A percentile compares a stretch with the other conserved stretches of the same genome.
These are phyloP conservation scores for Lagopus muta DNA, from an alignment of 2,113 vertebrate species.

Conservation along the genomic window DNA sequence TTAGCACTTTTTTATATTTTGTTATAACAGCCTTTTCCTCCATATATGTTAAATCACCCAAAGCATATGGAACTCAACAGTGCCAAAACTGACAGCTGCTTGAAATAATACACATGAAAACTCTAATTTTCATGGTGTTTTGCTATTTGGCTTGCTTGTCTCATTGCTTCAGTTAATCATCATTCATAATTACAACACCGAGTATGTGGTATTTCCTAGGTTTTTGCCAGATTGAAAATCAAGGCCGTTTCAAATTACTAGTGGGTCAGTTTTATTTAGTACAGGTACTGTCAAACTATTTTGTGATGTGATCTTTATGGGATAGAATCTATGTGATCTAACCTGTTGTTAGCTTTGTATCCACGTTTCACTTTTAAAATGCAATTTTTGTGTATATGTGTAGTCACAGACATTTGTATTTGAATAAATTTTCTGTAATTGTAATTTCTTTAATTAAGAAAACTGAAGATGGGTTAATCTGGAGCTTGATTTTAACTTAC, in stretches of 20 bases:
- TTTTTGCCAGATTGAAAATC: background rate
- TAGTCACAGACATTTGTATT: background rate
- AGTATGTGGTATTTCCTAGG: background rate
- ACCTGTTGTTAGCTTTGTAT: accelerated
- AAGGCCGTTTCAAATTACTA: background rate
- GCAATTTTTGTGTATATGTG: background rate
- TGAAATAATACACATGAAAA: background rate
- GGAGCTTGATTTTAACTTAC: background rate
- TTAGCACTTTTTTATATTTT: background rate
- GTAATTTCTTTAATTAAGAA: background rate
- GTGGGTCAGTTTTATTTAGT: background rate
- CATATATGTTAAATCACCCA: background rate
- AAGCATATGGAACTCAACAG: background rate
- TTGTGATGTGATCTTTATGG: background rate
- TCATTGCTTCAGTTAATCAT: background rate
- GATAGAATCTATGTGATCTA: background rate
- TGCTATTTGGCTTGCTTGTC: background rate
- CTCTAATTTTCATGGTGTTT: background rate
- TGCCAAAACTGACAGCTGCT: background rate
- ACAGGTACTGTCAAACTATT: background rate
- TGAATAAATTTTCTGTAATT: background rate
- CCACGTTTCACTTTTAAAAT: background rate
- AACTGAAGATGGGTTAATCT: background rate
- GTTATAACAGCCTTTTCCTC: background rate
- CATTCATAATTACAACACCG: background rate